Base-by-base conservation (phyloP, 2,888 invertebrate species). In the Bugula neritina region DNA sequence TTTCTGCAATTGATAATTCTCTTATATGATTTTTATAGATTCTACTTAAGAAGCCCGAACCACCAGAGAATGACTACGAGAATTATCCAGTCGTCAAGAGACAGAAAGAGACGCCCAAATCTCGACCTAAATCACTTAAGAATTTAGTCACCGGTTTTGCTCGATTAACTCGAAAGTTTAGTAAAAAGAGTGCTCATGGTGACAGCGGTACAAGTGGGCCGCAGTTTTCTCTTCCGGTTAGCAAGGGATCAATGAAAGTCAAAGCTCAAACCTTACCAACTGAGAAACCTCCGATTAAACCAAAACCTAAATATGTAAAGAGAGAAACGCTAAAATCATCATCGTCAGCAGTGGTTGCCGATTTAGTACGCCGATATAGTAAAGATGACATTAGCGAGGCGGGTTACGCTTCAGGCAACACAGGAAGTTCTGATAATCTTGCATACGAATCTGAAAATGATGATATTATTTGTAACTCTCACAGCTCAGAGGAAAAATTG, bases 11-110 rank as follows among this genome's bases (percentile, higher is more conserved):
- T n/a, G n/a, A n/a, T n/a, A n/a, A n/a, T n/a, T n/a, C n/a, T n/a
- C n/a, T n/a, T n/a, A n/a, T n/a, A n/a, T n/a, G n/a, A n/a, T n/a
- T n/a, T n/a, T n/a, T n/a, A n/a, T n/a, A n/a, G n/a, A n/a, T n/a
- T n/a, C n/a, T n/a, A n/a, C n/a, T n/a, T n/a, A n/a, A n/a, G n/a
- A n/a, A n/a, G n/a, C n/a, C n/a, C n/a, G 3, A 63, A 27, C 63
- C 63, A 17, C 63, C 63, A 63, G 63, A 63, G 25, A 25, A 63
- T 31, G 63, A 63, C 13, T 63, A 63, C n/a, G 63, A 63, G 34
- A 63, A 63, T 63, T 10, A 31, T 5, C 63, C 21, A 34, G 63
- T 63, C 13, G 27, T 63, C 5, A 27, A 27, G 34, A 25, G 63
- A 63, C 27, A 25, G 31, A 63, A 63, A 31, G 63, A 34, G n/a